phyloP scores from a whole-genome alignment of 2,888 invertebrate species.

The Teleiodes luculella region DNA sequence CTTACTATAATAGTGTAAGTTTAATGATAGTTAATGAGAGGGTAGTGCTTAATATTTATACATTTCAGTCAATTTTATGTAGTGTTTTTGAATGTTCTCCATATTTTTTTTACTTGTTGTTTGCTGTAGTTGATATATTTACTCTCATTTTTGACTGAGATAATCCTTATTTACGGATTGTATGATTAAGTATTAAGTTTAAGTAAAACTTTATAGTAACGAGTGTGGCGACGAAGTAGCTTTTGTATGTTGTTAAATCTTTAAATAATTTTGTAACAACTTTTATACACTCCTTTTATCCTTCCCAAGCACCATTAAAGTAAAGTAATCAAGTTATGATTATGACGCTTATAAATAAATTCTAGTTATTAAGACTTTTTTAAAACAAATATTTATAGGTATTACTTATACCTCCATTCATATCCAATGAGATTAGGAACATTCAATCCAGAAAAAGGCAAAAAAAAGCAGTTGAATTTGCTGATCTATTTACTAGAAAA shows the following conservation, averaged over 20 bases:
- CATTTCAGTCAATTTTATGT: slow-evolving; percentile 42
- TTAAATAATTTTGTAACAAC: slow-evolving; percentile 72
- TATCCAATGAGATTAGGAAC: neutral
- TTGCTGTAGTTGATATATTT: slow-evolving; percentile 38
- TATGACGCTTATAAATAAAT: too few relatives aligned
- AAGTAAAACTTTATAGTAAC: slow-evolving; percentile 59
- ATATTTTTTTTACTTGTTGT: slow-evolving; percentile 37
- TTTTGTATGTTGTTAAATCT: slow-evolving; percentile 76
- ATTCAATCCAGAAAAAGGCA: too few relatives aligned
- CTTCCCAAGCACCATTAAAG: slow-evolving; percentile 75
- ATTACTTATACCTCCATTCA: neutral
- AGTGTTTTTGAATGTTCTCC: slow-evolving; percentile 41
- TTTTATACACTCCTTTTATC: slow-evolving; percentile 78
- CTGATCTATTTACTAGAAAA: too few relatives aligned
- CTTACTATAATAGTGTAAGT: slow-evolving; percentile 36
- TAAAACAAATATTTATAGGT: neutral
- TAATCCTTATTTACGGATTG: slow-evolving; percentile 53
- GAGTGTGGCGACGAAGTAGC: slow-evolving; percentile 64
- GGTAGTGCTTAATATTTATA: slow-evolving; percentile 39
- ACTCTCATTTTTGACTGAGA: slow-evolving; percentile 52
- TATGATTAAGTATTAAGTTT: slow-evolving; percentile 60
- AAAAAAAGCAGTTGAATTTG: too few relatives aligned
- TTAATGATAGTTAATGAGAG: slow-evolving; percentile 32
- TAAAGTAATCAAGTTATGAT: slow-evolving; percentile 15
- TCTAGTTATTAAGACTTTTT: neutral